Percentiles rank a stretch among this genome's conserved stretches.
phyloP scores from a whole-genome alignment of 2,888 invertebrate genomes.

The Brachyopa scutellaris region DNA sequence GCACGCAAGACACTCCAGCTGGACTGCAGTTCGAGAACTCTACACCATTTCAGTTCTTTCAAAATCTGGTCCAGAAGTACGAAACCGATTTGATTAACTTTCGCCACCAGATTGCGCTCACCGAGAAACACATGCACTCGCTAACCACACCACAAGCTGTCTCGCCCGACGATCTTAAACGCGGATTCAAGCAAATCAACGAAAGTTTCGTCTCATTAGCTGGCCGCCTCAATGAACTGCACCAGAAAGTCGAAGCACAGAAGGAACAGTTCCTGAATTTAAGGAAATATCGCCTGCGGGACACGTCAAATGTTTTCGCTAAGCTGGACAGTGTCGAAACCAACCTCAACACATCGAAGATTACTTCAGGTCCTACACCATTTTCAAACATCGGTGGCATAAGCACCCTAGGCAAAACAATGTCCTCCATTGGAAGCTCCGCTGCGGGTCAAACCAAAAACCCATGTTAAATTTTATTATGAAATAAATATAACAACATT shows the following conservation, averaged over 20 bases:
- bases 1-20: slow-evolving; percentile 89
- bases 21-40: slow-evolving; percentile 90
- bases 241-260: slow-evolving; percentile 88
- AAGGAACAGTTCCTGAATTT: slow-evolving; percentile 93
- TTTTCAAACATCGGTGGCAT: slow-evolving; percentile 82
- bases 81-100: slow-evolving; percentile 87
- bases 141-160: slow-evolving; percentile 85
- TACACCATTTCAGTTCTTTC: slow-evolving; percentile 88
- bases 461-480: background rate
- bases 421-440: slow-evolving; percentile 67
- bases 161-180: slow-evolving; percentile 89
- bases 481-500: slow-evolving; percentile 42
- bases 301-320: slow-evolving; percentile 90
- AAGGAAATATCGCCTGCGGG: slow-evolving; percentile 87
- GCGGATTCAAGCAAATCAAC: slow-evolving; percentile 91
- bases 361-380: slow-evolving; percentile 86
- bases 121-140: slow-evolving; percentile 88
- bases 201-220: slow-evolving; percentile 93
- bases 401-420: slow-evolving; percentile 77
- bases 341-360: slow-evolving; percentile 80
- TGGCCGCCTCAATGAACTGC: slow-evolving; percentile 92
- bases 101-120: slow-evolving; percentile 87
- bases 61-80: slow-evolving; percentile 86
- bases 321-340: slow-evolving; percentile 79
- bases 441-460: slow-evolving; percentile 32